Base-by-base conservation (phyloP, 2,113 vertebrate species). In the Echinops telfairi region DNA sequence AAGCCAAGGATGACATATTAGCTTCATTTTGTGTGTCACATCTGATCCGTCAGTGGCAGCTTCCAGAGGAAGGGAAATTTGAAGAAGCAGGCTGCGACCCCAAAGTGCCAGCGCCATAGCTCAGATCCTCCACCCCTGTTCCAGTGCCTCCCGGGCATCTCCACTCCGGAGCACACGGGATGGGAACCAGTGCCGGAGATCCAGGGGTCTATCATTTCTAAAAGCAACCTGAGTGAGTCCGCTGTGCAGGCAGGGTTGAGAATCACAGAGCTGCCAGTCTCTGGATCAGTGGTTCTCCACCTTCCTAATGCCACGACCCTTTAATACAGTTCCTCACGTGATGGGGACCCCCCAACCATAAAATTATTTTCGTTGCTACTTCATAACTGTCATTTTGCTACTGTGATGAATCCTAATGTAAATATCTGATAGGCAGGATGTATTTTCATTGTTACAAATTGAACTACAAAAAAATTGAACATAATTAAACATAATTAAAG, bases 11-110 rank as follows among this genome's bases (percentile, higher is more conserved):
- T 87, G 71, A 78, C 5, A 16, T 15, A 43, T 47, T 60, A 96
- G 81, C 66, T 92, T 89, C 43, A 91, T 87, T 83, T 58, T 82
- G 22, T 81, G 19, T 77, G 64, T 92, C 89, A 66, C 8, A 5
- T 38, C 15, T 79, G 71, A 92, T 60, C 60, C 53, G 58, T 78
- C 60, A 81, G 64, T 40, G 71, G 81, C 16, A 5, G 62, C 84
- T 91, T 53, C 66, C 68, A 38, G 40, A 33, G 66, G 1, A 87
- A 90, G 23, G 53, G 31, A 47, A 57, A 71, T 58, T 12, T 16
- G 4, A 27, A 82, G 38, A 68, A 92, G 33, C 0, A 0, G 1
- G 14, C 6, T 29, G 0, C 19, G 11, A 66, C 33, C 36, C 23
- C 79, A 75, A 19, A 53, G 33, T 64, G 19, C n/a, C 4, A 43